Conservation (phyloP, 2,113 vertebrate species). For the Bambusicola thoracicus region DNA sequence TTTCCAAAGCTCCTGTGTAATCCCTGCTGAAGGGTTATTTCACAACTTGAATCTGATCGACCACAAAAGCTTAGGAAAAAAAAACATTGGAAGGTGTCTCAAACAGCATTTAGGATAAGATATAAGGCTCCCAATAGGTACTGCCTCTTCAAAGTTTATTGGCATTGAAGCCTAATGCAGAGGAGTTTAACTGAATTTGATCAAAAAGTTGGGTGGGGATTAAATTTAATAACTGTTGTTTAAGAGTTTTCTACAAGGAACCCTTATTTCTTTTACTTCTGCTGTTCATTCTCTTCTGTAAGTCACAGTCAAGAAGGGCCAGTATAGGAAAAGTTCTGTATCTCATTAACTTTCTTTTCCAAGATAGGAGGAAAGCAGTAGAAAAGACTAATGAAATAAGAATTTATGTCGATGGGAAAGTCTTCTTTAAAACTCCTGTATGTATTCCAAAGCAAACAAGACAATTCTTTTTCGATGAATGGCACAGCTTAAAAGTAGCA, state of each 20-base stretch:
- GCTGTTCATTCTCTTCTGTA: background rate
- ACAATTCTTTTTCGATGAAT: background rate
- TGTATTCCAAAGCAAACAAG: background rate
- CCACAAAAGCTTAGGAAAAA: background rate
- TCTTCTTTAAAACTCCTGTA: background rate
- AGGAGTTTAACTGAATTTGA: background rate
- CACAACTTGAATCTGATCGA: background rate
- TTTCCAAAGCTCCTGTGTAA: background rate
- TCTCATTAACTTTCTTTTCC: background rate
- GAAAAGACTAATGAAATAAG: background rate
- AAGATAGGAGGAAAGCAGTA: background rate
- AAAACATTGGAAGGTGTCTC: background rate
- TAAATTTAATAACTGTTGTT: background rate
- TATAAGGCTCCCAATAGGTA: background rate
- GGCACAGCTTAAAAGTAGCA: background rate
- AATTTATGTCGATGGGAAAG: background rate
- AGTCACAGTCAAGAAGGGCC: background rate
- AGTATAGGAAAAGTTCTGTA: background rate
- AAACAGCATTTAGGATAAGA: background rate
- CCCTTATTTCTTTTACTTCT: background rate
- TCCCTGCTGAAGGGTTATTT: background rate
- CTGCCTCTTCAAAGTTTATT: background rate
- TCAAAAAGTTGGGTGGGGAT: background rate
- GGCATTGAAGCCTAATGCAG: background rate
- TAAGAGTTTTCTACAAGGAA: background rate